Evolutionary conservation across 2,888 invertebrate species (phyloP).

Genomic region (Drosophila mimetica): DNA sequence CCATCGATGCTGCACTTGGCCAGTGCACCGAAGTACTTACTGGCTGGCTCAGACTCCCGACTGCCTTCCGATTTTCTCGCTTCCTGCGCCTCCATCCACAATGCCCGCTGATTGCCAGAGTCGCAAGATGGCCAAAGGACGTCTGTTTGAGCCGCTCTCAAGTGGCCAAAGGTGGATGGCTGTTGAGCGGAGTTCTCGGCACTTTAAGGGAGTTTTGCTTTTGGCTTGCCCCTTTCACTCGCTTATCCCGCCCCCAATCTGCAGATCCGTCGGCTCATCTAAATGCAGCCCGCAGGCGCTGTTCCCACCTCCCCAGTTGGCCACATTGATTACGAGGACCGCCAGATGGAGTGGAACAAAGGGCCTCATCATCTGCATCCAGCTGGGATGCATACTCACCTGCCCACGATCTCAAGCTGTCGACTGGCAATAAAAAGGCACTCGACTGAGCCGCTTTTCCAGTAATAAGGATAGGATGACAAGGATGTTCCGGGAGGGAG

Average conservation of each 20-base stretch:
- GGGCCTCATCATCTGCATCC: constrained; percentile 57
- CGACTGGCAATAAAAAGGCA: constrained; percentile 57
- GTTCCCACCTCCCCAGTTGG: constrained; percentile 7
- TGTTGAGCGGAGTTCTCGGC: constrained; percentile 17
- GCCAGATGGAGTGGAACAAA: constrained; percentile 40
- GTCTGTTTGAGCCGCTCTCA: constrained; percentile 23
- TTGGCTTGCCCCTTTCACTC: not conserved
- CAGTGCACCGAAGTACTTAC: constrained; percentile 42
- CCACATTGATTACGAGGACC: constrained; percentile 62
- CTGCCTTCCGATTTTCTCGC: constrained; percentile 29
- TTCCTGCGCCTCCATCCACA: constrained; percentile 46
- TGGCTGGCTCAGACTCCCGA: constrained; percentile 29
- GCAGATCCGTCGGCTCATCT: constrained; percentile 42
- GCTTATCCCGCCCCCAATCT: constrained; percentile 17
- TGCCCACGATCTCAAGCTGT: constrained; percentile 46
- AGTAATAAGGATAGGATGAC: constrained; percentile 7
- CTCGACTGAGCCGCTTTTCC: constrained; percentile 60
- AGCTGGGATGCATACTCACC: constrained; percentile 52
- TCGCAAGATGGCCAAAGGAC: constrained; percentile 58
- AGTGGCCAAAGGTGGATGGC: constrained; percentile 30
- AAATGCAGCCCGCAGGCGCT: constrained; percentile 32
- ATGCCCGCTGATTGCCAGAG: constrained; percentile 73
- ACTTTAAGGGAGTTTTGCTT: constrained; percentile 21
- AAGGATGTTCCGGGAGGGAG: not conserved
- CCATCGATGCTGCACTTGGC: constrained; percentile 43